A percentile compares a stretch with the other conserved stretches of the same genome.
Conservation (phyloP, 1,140 invertebrate genomes). For the Heliconius hermathena region DNA sequence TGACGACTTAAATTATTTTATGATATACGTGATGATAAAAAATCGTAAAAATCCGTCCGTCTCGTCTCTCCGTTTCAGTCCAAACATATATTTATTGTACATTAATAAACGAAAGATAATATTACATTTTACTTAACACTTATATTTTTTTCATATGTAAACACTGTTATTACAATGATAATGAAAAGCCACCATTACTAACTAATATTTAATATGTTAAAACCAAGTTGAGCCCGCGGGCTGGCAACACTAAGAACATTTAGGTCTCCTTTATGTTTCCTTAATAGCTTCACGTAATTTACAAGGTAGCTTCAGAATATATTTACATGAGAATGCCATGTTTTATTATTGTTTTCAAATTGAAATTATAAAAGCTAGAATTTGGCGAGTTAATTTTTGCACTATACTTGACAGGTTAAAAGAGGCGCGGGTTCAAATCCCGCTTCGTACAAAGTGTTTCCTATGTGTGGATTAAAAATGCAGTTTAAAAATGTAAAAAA, state of each 20-base stretch:
- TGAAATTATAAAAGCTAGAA: not conserved
- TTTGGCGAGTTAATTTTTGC: not conserved
- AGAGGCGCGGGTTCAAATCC: not conserved
- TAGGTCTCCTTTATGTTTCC: slow-evolving; percentile 23
- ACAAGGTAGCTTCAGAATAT: slow-evolving; percentile 10
- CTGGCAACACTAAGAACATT: slow-evolving; percentile 12
- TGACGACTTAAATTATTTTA: no score
- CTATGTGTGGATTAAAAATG: no score
- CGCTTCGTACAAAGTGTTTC: no score
- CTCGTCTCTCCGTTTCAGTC: no score
- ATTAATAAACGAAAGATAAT: no score
- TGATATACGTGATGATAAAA: no score
- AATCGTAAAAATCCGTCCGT: no score
- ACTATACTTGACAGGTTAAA: no score
- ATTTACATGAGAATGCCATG: slow-evolving; percentile 9
- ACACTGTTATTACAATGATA: not conserved
- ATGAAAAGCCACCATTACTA: not conserved
- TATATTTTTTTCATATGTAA: not conserved
- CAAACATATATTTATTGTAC: no score
- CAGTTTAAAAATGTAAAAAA: no score
- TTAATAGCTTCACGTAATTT: slow-evolving; percentile 20
- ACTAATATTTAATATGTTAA: not conserved
- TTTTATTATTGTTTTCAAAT: slow-evolving; percentile 11
- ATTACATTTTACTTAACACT: no score
- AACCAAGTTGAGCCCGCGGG: not conserved